phyloP scores from a whole-genome alignment of 2,797 vertebrate genomes.

The Anas flavirostris region DNA sequence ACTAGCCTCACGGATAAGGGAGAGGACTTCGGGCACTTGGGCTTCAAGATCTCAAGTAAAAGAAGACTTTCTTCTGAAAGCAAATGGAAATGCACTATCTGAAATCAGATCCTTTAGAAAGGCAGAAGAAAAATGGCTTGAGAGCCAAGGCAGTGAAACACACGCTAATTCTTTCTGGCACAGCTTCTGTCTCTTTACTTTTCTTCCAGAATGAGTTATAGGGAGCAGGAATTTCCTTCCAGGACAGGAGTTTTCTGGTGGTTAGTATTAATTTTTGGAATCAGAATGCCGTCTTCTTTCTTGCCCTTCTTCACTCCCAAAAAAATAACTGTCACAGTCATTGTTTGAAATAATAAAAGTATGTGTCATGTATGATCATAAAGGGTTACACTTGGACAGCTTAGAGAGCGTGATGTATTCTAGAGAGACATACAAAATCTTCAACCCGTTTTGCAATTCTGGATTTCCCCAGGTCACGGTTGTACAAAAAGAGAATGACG shows the following conservation, averaged over 20 bases:
- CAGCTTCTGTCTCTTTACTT: neutral
- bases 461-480: neutral
- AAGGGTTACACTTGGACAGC: neutral
- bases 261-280: neutral
- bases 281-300: neutral
- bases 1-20: neutral
- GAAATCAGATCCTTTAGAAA: neutral
- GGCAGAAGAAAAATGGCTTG: neutral
- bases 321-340: neutral
- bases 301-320: neutral
- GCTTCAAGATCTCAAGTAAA: neutral
- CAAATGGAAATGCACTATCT: neutral
- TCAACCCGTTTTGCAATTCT: neutral
- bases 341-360: neutral
- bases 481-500: neutral
- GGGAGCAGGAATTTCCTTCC: neutral
- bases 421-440: neutral
- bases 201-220: neutral
- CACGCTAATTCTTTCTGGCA: neutral
- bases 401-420: neutral
- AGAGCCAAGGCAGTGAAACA: neutral
- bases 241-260: neutral
- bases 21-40: neutral
- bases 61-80: neutral
- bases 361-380: neutral